Evolutionary conservation across 2,888 invertebrate genomes (phyloP), one percentile per base, ranked within the genome.

Genomic region (Peribatodes rhomboidaria): DNA sequence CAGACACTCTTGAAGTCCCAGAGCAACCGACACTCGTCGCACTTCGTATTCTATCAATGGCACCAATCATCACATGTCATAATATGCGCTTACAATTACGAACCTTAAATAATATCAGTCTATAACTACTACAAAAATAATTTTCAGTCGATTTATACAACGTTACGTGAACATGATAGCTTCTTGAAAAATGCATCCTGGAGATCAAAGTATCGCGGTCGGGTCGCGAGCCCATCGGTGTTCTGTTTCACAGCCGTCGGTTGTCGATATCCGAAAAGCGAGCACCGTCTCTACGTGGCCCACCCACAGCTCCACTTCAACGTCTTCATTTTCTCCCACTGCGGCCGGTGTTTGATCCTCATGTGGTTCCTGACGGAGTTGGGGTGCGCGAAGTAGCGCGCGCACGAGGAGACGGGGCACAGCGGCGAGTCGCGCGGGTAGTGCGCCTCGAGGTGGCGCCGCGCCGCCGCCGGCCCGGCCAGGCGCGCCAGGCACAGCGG

Each of bases 281-380:
- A 74, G 13, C 37, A n/a, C 37, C 22, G n/a, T 22, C n/a, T 46
- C 60, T 65, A 88, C 75, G 84, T 79, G 68, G 88, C 91, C 94
- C 90, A 94, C 66, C 92, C 94, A 85, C 95, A 95, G 80, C 95
- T 95, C 96, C 96, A 96, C 82, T 95, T 95, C 71, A 96, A 94
- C 61, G 96, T 96, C 92, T 97, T 97, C 95, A 97, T 97, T 86
- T 95, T 95, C 82, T 96, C 96, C 97, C 97, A 97, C 83, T 97
- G 96, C 74, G 94, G 92, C 52, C 96, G 95, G 89, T 97, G 97
- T 88, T 97, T 97, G 81, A 96, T 94, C 77, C 97, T 94, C 97
- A 97, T 97, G 90, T 97, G 97, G 93, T 97, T 97, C 79, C 97
- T 95, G 74, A 97, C 97, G 64, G 97, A 97, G 92, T 97, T 97